Percentiles rank a stretch among this genome's conserved stretches.
Evolutionary conservation across 64 coral and sea anemone genomes (phyloP).

Genomic region (Stichodactyla helianthus): DNA sequence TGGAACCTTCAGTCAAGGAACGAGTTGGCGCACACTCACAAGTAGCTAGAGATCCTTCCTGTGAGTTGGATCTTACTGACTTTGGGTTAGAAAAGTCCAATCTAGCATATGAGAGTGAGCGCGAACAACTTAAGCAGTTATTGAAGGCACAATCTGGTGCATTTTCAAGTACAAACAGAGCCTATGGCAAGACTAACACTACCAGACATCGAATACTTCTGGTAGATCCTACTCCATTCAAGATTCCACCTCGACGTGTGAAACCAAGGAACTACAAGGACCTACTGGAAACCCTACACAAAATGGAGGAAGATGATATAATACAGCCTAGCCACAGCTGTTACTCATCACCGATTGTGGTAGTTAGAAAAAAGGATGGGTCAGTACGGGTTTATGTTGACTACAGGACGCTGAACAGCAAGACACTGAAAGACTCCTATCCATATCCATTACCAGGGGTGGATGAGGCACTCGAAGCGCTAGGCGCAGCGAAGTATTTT

Average conservation of each 20-base stretch:
- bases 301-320: slow-evolving; percentile 28
- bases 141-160: not conserved
- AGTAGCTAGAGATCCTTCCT: no score
- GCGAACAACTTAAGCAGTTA: not conserved
- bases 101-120: not conserved
- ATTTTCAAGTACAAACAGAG: not conserved
- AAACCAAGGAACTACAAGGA: slow-evolving; percentile 18
- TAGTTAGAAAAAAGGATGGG: slow-evolving; percentile 46
- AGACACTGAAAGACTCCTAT: slow-evolving; percentile 35
- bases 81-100: not conserved
- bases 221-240: slow-evolving; percentile 25
- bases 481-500: slow-evolving; percentile 37
- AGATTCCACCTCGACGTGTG: slow-evolving; percentile 28
- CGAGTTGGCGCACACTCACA: no score
- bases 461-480: slow-evolving; percentile 28
- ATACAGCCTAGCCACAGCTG: slow-evolving; percentile 32
- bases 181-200: not conserved
- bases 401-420: slow-evolving; percentile 30
- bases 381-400: slow-evolving; percentile 44
- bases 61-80: no score
- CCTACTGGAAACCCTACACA: slow-evolving; percentile 22
- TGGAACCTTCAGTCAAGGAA: no score
- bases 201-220: slow-evolving; percentile 28
- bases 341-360: slow-evolving; percentile 21
- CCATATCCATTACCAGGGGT: slow-evolving; percentile 46